Evolutionary conservation across 2,888 invertebrate species (phyloP).

Genomic region (Resseliella maxima): DNA sequence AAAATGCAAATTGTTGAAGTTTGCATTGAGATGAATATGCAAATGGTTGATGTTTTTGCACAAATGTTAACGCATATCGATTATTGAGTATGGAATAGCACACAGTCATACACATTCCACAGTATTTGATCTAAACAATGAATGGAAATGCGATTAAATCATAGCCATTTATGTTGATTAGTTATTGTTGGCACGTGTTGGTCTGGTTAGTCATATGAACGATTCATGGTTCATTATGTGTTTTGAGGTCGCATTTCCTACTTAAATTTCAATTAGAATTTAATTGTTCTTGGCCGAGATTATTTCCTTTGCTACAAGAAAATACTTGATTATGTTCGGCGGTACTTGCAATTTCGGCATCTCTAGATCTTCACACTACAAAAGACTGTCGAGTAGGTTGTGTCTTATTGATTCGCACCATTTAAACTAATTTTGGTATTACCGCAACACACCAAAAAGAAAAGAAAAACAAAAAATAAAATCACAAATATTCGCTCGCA

Average conservation of each 20-base stretch:
- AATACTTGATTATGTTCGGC: too few relatives aligned
- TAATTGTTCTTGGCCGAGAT: constrained; percentile 6
- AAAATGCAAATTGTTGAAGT: too few relatives aligned
- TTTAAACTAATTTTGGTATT: not conserved
- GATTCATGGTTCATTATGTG: not conserved
- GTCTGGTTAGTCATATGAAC: not conserved
- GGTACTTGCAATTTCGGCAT: too few relatives aligned
- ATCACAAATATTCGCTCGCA: too few relatives aligned
- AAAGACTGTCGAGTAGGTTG: not conserved
- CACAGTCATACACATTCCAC: too few relatives aligned
- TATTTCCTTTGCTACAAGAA: not conserved
- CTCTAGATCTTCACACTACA: not conserved
- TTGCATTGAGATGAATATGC: too few relatives aligned
- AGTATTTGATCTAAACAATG: too few relatives aligned
- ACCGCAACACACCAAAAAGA: not conserved
- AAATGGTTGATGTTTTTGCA: too few relatives aligned
- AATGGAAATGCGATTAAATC: too few relatives aligned
- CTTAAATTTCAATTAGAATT: not conserved
- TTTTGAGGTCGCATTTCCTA: constrained; percentile 19
- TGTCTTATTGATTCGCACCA: not conserved
- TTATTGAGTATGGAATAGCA: too few relatives aligned
- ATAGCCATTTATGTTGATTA: too few relatives aligned
- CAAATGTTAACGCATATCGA: too few relatives aligned
- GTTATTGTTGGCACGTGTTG: not conserved
- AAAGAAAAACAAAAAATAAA: not conserved